A percentile compares a stretch with the other conserved stretches of the same genome.
Conservation (phyloP, 2,113 vertebrate genomes). For the Empidonax alnorum region DNA sequence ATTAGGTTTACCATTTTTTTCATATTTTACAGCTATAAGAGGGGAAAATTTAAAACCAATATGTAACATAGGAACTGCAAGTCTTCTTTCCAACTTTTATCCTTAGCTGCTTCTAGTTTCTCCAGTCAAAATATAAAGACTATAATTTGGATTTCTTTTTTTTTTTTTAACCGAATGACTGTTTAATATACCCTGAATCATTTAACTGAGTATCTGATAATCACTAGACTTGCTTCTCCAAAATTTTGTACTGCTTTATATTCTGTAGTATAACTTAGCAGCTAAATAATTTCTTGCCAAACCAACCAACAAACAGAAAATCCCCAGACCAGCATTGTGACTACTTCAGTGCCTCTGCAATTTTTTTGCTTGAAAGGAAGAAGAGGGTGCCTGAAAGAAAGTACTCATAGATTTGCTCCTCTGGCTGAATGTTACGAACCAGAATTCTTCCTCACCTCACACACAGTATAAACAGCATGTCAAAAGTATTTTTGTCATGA, state of each 20-base stretch:
- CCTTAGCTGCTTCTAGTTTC: not conserved
- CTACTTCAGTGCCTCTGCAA: not conserved
- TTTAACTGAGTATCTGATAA: not conserved
- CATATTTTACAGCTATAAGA: not conserved
- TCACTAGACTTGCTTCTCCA: not conserved
- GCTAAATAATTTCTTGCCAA: not conserved
- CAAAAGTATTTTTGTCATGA: not conserved
- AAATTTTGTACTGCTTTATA: not conserved
- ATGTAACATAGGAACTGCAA: not conserved
- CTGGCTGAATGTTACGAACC: not conserved
- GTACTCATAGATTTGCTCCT: not conserved
- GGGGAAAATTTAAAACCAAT: not conserved
- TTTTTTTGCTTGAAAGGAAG: not conserved
- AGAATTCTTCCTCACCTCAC: not conserved
- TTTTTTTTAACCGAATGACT: not conserved
- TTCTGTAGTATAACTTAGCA: not conserved
- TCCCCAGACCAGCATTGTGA: not conserved
- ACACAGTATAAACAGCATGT: not conserved
- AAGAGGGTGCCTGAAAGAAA: not conserved
- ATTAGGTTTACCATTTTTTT: not conserved
- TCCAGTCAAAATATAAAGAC: not conserved
- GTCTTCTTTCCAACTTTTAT: not conserved
- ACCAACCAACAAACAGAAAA: not conserved
- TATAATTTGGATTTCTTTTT: not conserved
- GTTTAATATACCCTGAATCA: not conserved